Conservation (phyloP, 1,140 invertebrate genomes). For the Agrilus planipennis region DNA sequence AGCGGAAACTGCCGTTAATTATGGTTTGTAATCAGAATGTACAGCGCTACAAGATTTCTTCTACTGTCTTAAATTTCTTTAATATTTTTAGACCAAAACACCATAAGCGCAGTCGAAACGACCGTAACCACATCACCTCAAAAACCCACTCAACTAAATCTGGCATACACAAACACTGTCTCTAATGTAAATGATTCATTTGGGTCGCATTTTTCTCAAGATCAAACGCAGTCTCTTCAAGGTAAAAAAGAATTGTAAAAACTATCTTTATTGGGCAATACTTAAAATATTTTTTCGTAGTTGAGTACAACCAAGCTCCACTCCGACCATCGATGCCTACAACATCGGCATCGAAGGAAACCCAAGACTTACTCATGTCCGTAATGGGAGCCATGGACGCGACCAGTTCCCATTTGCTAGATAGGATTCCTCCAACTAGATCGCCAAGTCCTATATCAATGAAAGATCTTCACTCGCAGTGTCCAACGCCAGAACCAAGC, state of each 20-base stretch:
- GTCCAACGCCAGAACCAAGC: slow-evolving; percentile 63
- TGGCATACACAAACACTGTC: slow-evolving; percentile 21
- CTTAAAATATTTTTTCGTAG: too few species aligned
- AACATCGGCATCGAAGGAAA: slow-evolving; percentile 54
- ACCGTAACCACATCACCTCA: slow-evolving; percentile 24
- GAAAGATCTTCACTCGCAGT: slow-evolving; percentile 65
- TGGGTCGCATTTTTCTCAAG: not conserved
- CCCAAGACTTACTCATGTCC: slow-evolving; percentile 72
- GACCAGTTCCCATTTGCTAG: slow-evolving; percentile 68
- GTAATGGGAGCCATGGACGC: slow-evolving; percentile 83
- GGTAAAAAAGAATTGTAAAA: too few species aligned
- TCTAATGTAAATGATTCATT: slow-evolving; percentile 13
- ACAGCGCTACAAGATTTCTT: slow-evolving; percentile 9
- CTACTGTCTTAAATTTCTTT: not conserved
- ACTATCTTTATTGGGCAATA: too few species aligned
- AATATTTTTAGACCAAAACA: slow-evolving; percentile 23
- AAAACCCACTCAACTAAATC: slow-evolving; percentile 31
- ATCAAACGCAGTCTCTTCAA: too few species aligned
- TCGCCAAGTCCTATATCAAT: slow-evolving; percentile 73
- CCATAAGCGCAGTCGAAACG: too few species aligned
- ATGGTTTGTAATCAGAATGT: not conserved
- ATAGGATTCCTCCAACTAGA: slow-evolving; percentile 67
- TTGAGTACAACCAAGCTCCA: slow-evolving; percentile 13
- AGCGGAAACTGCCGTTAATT: slow-evolving; percentile 26
- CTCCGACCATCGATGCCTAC: slow-evolving; percentile 35